Conservation (phyloP, 2,113 vertebrate genomes). For the Dromas ardeola region DNA sequence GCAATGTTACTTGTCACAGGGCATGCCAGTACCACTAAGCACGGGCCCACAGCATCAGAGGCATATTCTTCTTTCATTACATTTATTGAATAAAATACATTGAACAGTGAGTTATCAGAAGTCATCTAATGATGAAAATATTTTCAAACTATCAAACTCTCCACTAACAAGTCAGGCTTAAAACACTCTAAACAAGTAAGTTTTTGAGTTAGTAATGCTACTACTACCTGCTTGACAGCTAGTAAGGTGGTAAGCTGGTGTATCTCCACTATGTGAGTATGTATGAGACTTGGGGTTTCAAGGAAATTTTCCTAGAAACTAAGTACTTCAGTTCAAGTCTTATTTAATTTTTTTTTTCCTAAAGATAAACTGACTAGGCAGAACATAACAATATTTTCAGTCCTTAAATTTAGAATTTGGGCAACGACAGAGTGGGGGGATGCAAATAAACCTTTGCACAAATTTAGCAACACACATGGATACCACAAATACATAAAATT, state of each 20-base stretch:
- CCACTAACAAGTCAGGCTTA: background rate
- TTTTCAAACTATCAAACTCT: background rate
- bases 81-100: background rate
- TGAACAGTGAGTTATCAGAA: background rate
- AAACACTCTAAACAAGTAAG: background rate
- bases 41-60: background rate
- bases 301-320: background rate
- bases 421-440: accelerated
- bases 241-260: background rate
- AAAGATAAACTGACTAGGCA: background rate
- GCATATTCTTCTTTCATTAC: background rate
- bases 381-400: background rate
- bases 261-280: background rate
- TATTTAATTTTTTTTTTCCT: background rate
- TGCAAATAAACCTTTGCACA: background rate
- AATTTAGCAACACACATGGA: background rate
- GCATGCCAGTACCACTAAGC: background rate
- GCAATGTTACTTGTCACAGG: background rate
- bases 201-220: background rate
- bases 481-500: background rate
- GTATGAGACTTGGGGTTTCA: background rate
- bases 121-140: background rate
- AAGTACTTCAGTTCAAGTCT: background rate
- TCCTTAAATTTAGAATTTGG: background rate
- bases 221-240: background rate